These are phyloP conservation scores for Halictus rubicundus DNA, from an alignment of 1,140 invertebrate species.

Conservation along the genomic window DNA sequence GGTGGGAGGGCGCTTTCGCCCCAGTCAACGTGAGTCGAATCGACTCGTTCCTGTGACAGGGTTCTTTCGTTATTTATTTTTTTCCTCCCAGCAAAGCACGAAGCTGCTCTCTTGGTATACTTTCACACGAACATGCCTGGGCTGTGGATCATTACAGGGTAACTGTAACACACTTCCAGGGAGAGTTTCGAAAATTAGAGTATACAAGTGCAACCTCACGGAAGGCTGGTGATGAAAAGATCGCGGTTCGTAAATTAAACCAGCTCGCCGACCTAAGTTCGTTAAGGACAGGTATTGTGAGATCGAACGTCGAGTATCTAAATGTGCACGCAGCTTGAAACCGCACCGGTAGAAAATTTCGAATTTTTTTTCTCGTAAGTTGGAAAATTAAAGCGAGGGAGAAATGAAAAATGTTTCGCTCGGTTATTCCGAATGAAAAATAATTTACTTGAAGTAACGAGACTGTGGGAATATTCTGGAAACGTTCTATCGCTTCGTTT, in stretches of 20 bases:
- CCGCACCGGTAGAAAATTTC: not conserved
- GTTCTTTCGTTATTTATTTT: not conserved
- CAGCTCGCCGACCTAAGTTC: constrained; percentile 14
- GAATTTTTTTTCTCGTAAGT: not conserved
- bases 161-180: constrained; percentile 1
- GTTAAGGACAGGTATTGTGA: not conserved
- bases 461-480: too few species aligned
- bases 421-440: too few species aligned
- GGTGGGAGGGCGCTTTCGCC: constrained; percentile 25
- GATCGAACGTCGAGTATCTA: not conserved
- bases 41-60: constrained; percentile 19
- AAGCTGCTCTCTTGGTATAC: not conserved
- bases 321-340: not conserved
- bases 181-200: constrained; percentile 19
- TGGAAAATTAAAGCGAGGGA: not conserved
- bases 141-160: constrained; percentile 5
- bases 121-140: not conserved
- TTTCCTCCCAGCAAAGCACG: constrained; percentile 1
- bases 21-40: constrained; percentile 6
- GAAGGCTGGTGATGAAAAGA: constrained; percentile 36
- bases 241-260: constrained; percentile 11
- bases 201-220: constrained; percentile 18
- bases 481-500: not conserved
- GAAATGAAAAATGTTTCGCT: not conserved
- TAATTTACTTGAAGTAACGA: too few species aligned